Conservation (phyloP, 2,113 vertebrate species). For the Prinia subflava region DNA sequence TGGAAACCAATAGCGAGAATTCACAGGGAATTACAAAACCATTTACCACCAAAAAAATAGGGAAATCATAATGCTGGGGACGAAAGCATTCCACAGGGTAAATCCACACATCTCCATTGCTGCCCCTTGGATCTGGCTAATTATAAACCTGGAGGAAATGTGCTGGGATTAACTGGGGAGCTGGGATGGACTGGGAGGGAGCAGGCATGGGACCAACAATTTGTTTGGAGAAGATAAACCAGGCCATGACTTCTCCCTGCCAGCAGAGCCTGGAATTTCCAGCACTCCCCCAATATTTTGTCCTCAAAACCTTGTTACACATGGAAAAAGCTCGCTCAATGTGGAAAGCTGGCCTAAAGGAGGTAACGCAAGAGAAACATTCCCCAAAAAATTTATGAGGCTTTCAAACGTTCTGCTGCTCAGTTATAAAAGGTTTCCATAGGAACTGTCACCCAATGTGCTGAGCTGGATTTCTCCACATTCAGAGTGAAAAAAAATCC, state of each 20-base stretch:
- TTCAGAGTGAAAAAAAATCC: background rate
- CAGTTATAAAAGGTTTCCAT: conserved; percentile 18
- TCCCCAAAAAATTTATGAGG: background rate
- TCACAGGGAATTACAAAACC: background rate
- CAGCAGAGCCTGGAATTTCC: background rate
- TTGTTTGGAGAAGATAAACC: background rate
- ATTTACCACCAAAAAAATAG: background rate
- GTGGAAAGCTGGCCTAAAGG: background rate
- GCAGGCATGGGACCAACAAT: background rate
- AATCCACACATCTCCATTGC: background rate
- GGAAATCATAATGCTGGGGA: background rate
- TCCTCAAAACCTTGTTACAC: background rate
- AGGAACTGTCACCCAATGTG: background rate
- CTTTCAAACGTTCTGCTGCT: background rate
- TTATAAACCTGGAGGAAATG: background rate
- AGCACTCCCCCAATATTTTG: background rate
- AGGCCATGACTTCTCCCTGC: background rate
- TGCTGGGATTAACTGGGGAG: background rate
- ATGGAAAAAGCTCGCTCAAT: background rate
- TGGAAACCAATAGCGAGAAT: background rate
- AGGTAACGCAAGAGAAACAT: background rate
- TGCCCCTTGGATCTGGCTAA: background rate
- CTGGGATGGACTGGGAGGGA: background rate
- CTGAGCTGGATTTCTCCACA: background rate
- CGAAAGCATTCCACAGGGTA: background rate